These are phyloP conservation scores for Porites lobata DNA, from an alignment of 92 coral and sea anemone genomes.

Conservation along the genomic window DNA sequence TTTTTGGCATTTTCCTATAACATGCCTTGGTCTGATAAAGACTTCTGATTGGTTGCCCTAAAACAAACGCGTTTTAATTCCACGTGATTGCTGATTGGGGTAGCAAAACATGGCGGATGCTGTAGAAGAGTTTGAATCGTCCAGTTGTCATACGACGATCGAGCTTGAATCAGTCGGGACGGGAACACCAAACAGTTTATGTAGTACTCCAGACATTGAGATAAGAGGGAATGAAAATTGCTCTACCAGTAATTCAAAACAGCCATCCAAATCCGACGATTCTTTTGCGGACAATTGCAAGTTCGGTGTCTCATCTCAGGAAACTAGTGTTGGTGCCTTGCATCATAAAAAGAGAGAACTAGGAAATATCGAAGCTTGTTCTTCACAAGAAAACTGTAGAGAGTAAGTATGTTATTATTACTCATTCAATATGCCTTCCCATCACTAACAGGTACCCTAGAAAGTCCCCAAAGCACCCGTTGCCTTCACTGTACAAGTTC, in stretches of 20 bases:
- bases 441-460: background rate
- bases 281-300: slow-evolving; percentile 8
- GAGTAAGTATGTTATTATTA: slow-evolving; percentile 21
- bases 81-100: slow-evolving; percentile 37
- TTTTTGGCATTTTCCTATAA: background rate
- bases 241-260: slow-evolving; percentile 6
- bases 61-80: slow-evolving; percentile 45
- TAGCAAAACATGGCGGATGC: slow-evolving; percentile 56
- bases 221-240: slow-evolving; percentile 40
- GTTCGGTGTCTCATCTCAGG: background rate
- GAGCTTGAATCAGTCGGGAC: slow-evolving; percentile 38
- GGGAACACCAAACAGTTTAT: slow-evolving; percentile 44
- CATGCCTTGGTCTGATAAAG: too few relatives aligned
- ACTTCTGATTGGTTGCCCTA: slow-evolving; percentile 27
- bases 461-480: background rate
- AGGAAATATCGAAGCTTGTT: background rate
- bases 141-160: slow-evolving; percentile 37
- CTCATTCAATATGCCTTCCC: background rate
- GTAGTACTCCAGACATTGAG: slow-evolving; percentile 55
- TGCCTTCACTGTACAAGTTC: background rate
- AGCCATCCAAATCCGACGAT: slow-evolving; percentile 20
- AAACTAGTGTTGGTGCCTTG: background rate
- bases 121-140: slow-evolving; percentile 31
- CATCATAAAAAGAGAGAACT: slow-evolving; percentile 31
- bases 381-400: background rate